Evolutionary conservation across 2,113 vertebrate genomes (phyloP), one percentile per base, ranked within the genome.

Genomic region (Colossoma macropomum): DNA sequence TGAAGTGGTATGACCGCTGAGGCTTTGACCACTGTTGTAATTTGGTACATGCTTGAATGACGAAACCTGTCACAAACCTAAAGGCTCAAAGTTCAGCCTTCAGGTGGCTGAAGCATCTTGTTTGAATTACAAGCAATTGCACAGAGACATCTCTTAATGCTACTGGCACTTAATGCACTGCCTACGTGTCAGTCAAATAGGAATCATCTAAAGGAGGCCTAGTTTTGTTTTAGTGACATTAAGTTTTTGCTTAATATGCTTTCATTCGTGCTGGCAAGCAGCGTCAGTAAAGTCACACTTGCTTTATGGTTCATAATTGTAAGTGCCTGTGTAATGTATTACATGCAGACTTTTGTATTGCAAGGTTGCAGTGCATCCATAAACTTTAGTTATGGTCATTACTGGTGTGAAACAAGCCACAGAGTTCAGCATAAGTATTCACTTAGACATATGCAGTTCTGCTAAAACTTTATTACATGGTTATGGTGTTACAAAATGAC

Each of bases 11-110:
- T 41, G 60, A 69, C 63, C 50, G 54, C 30, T 59, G 10, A 75
- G 50, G 15, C 80, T 63, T 82, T 82, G 73, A 77, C 66, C 81
- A 69, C n/a, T 76, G 74, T 19, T 70, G 10, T 76, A 69, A 69
- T 60, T 76, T 76, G 81, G 62, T 65, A 76, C 74, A 76, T 34
- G 62, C 32, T 0, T 27, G 21, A 10, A 41, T 70, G 74, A 83
- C 75, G 62, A 75, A 82, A 82, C 71, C 32, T 19, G 23, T 38
- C 72, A 74, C 17, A 45, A 45, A 34, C 30, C 63, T 76, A 59
- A 75, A 19, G 21, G 71, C 28, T 50, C 56, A 81, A 74, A 81
- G 80, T 63, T 81, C 32, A n/a, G n/a, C n/a, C n/a, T n/a, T n/a
- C n/a, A n/a, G n/a, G 17, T 2, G 63, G 52, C 71, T 66, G 25